phyloP scores from a whole-genome alignment of 2,888 invertebrate genomes.

The Aricia artaxerxes region DNA sequence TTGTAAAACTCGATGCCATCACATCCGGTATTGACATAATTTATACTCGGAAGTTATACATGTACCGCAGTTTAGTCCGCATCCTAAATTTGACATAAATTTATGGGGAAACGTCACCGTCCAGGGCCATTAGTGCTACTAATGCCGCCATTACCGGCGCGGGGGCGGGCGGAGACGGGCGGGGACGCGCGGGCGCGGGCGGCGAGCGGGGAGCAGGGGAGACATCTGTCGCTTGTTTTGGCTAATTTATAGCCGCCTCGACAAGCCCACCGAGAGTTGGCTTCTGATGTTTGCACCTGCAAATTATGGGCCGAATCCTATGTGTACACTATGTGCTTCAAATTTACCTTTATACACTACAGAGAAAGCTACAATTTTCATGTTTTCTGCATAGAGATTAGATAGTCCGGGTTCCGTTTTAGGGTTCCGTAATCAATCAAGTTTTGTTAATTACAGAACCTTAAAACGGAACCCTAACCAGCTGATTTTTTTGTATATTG shows the following conservation, averaged over 20 bases:
- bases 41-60: conserved; percentile 19
- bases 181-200: conserved; percentile 51
- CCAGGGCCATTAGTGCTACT: conserved; percentile 76
- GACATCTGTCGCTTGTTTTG: conserved; percentile 79
- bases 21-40: background rate
- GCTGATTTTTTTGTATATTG: no score
- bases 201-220: conserved; percentile 53
- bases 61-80: conserved; percentile 44
- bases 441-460: no score
- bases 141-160: conserved; percentile 75
- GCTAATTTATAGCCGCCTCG: conserved; percentile 73
- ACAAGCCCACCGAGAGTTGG: conserved; percentile 60
- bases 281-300: conserved; percentile 27
- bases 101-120: conserved; percentile 76
- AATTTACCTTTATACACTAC: background rate
- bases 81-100: conserved; percentile 75
- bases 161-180: conserved; percentile 51
- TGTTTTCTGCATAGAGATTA: no score
- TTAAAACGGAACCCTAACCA: no score
- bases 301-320: conserved; percentile 21
- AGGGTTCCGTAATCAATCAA: no score
- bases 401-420: no score
- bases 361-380: no score
- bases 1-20: background rate
- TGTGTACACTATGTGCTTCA: background rate